Evolutionary conservation across 1,140 invertebrate genomes (phyloP).

Genomic region (Delia radicum): DNA sequence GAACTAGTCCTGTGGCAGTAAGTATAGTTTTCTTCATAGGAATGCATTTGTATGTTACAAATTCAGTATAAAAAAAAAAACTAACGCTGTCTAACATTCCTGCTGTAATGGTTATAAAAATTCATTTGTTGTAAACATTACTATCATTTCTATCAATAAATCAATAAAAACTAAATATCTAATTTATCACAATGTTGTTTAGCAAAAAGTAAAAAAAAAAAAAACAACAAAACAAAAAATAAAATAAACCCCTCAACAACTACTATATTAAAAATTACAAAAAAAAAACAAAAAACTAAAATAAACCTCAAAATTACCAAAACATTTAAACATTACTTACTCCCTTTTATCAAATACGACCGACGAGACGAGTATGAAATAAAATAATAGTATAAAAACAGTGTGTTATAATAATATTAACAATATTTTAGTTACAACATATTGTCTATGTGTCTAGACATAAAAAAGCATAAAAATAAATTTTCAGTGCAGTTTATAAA

Average conservation of each 20-base stretch:
- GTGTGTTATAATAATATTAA: not conserved
- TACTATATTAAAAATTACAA: not conserved
- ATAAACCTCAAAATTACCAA: not conserved
- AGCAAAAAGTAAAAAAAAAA: not conserved
- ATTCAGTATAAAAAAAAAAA: too few species aligned
- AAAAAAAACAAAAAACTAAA: not conserved
- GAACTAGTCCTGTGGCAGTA: too few species aligned
- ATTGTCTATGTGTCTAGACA: slow-evolving; percentile 4
- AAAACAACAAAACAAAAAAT: not conserved
- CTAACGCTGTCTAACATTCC: too few species aligned
- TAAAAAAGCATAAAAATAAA: slow-evolving; percentile 2
- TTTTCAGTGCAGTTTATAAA: not conserved
- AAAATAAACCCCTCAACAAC: not conserved
- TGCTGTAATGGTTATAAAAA: too few species aligned
- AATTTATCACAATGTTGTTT: not conserved
- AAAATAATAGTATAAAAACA: not conserved
- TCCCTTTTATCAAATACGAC: not conserved
- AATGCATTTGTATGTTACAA: too few species aligned
- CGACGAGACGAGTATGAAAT: not conserved
- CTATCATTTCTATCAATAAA: too few species aligned
- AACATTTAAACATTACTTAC: not conserved
- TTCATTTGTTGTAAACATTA: too few species aligned
- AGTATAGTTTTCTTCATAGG: too few species aligned
- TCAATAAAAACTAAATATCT: not conserved
- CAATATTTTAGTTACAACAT: not conserved